Percentiles rank a stretch among this genome's conserved stretches.
Conservation (phyloP, 35 echinoderm and acorn worm genomes). For the Amphiura filiformis region DNA sequence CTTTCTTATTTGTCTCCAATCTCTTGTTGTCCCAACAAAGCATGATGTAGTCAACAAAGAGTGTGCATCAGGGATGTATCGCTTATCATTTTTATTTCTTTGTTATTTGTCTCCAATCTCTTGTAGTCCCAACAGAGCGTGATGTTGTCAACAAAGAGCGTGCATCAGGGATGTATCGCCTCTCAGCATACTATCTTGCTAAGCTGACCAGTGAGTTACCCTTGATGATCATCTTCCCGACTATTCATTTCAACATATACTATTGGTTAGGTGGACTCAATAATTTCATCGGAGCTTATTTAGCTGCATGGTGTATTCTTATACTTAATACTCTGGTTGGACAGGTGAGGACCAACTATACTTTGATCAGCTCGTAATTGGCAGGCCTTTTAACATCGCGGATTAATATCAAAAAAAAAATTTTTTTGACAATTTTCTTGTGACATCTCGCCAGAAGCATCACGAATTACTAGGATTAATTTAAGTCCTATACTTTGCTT, state of each 20-base stretch:
- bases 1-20: too few species aligned
- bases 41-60: constrained; percentile 56
- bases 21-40: constrained; percentile 73
- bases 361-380: too few species aligned
- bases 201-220: constrained; percentile 75
- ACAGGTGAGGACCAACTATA: constrained; percentile 66
- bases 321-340: constrained; percentile 44
- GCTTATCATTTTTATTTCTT: too few species aligned
- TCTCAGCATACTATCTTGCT: constrained; percentile 77
- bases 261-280: constrained; percentile 77
- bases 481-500: too few species aligned
- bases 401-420: too few species aligned
- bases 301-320: constrained; percentile 30
- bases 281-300: constrained; percentile 17
- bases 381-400: too few species aligned
- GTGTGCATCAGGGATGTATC: too few species aligned
- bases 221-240: constrained; percentile 57
- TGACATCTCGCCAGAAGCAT: too few species aligned
- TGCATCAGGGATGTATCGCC: constrained; percentile 56
- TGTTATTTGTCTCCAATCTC: too few species aligned
- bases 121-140: constrained; percentile 75
- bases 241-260: constrained; percentile 46
- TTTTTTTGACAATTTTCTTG: too few species aligned
- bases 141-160: constrained; percentile 66
- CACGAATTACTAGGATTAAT: too few species aligned